Percentiles rank a stretch among this genome's conserved stretches.
Evolutionary conservation across 1,140 invertebrate species (phyloP).

Genomic region (Drosophila rufa): DNA sequence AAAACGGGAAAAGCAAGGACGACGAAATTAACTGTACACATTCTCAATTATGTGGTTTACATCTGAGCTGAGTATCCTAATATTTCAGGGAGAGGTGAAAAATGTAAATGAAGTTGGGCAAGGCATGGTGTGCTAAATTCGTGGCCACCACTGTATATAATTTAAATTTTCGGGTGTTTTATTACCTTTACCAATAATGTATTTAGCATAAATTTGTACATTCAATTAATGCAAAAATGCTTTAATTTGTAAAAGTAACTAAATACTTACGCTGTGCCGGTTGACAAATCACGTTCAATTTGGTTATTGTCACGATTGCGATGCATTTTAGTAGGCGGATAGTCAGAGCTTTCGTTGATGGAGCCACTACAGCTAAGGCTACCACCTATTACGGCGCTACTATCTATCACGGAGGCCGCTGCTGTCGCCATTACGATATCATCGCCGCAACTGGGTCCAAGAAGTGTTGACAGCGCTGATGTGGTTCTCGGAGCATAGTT

Average conservation of each 20-base stretch:
- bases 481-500: slow-evolving; percentile 64
- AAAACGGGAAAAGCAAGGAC: no score
- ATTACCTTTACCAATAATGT: no score
- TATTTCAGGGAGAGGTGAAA: no score
- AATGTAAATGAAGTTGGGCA: no score
- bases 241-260: not conserved
- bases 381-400: slow-evolving; percentile 11
- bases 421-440: slow-evolving; percentile 77
- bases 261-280: slow-evolving; percentile 79
- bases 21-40: no score
- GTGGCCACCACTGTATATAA: no score
- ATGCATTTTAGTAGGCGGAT: slow-evolving; percentile 83
- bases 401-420: slow-evolving; percentile 66
- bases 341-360: slow-evolving; percentile 69
- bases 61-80: no score
- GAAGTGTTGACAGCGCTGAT: slow-evolving; percentile 65
- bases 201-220: not conserved
- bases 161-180: no score
- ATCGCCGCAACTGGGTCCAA: slow-evolving; percentile 76
- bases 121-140: no score
- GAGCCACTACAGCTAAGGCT: slow-evolving; percentile 63
- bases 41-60: no score
- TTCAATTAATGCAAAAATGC: not conserved
- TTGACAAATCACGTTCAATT: slow-evolving; percentile 78
- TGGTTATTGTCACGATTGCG: slow-evolving; percentile 82